Evolutionary conservation across 2,113 vertebrate species (phyloP).

Genomic region (Polyodon spathula): DNA sequence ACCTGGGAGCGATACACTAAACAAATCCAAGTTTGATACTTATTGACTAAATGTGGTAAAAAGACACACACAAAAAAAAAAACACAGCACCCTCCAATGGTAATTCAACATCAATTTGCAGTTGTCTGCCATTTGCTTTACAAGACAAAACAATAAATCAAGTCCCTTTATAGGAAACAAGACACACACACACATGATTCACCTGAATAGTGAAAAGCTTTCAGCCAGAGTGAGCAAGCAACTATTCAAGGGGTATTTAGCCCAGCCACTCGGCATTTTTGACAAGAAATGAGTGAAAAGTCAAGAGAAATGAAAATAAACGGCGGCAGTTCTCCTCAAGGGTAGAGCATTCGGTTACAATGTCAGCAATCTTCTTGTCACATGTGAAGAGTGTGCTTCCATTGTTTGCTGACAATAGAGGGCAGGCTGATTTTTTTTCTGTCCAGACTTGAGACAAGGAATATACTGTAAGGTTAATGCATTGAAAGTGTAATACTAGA

Average conservation of each 20-base stretch:
- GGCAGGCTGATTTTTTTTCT: background rate
- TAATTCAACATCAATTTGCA: no score
- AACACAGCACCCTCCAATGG: no score
- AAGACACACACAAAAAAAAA: no score
- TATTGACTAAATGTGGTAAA: no score
- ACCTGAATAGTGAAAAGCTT: background rate
- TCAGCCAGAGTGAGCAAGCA: background rate
- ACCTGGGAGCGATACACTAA: no score
- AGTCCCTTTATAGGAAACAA: background rate
- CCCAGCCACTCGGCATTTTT: background rate
- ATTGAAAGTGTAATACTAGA: background rate
- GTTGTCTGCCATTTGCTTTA: no score
- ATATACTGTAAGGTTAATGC: background rate
- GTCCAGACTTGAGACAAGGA: background rate
- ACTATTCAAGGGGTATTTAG: background rate
- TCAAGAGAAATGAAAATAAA: background rate
- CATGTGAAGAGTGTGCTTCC: background rate
- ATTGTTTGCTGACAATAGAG: background rate
- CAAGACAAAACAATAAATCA: no score
- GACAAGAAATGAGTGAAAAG: background rate
- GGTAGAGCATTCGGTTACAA: background rate
- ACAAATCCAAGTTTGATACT: no score
- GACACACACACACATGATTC: background rate
- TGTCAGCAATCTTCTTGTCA: background rate
- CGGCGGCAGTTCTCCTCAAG: background rate